Percentiles rank a stretch among this genome's conserved stretches.
phyloP scores from a whole-genome alignment of 2,888 invertebrate species.

The Lithophane socia region DNA sequence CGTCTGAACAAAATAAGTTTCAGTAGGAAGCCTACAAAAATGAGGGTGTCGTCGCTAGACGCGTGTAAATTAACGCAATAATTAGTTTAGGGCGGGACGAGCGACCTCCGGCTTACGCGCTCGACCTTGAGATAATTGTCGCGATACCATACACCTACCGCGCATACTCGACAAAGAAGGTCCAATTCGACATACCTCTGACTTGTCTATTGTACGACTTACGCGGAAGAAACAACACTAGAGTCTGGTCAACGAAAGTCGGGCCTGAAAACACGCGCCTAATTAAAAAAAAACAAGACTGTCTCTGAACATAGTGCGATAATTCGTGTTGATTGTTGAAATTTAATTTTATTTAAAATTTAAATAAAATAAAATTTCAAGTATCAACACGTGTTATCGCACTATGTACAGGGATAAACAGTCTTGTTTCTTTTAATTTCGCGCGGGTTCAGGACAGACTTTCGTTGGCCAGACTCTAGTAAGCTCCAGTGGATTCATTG shows the following conservation, averaged over 20 bases:
- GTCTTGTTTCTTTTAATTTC: no score
- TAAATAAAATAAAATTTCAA: no score
- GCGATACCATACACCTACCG: slow-evolving; percentile 4
- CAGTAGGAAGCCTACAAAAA: slow-evolving; percentile 24
- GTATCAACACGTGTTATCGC: no score
- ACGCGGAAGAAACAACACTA: not conserved
- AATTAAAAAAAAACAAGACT: no score
- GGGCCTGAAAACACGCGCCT: no score
- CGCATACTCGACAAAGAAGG: not conserved
- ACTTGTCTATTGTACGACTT: not conserved
- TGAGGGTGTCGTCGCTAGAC: slow-evolving; percentile 6
- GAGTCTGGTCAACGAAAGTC: no score
- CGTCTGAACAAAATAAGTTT: slow-evolving; percentile 6
- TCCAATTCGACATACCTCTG: not conserved
- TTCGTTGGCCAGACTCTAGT: not conserved
- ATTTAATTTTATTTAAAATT: no score
- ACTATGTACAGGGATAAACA: no score
- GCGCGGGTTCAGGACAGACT: no score
- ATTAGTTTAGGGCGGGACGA: slow-evolving; percentile 58
- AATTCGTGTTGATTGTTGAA: no score
- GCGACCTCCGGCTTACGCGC: slow-evolving; percentile 47
- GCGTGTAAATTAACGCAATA: slow-evolving; percentile 47
- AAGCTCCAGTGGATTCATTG: not conserved
- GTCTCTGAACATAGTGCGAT: no score
- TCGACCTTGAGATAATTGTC: slow-evolving; percentile 51